phyloP scores from a whole-genome alignment of 2,888 invertebrate species.

The Artemia sinica region DNA sequence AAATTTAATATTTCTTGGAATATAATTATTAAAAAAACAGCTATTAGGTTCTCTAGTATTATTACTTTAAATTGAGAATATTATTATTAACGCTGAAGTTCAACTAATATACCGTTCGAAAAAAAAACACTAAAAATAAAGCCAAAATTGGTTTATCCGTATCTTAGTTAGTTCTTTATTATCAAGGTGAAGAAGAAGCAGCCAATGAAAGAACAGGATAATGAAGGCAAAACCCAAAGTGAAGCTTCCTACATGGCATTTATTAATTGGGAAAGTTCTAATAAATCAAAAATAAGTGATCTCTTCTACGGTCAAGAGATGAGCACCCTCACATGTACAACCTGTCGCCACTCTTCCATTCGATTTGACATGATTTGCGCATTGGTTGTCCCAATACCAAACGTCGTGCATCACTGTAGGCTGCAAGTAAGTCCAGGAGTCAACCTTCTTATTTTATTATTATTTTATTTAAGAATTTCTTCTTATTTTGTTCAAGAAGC shows the following conservation, averaged over 20 bases:
- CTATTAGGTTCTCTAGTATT: too few relatives aligned
- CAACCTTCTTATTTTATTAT: too few relatives aligned
- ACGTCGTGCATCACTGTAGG: constrained; percentile 41
- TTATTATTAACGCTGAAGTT: too few relatives aligned
- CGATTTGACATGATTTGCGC: constrained; percentile 76
- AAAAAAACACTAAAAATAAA: too few relatives aligned
- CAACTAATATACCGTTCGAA: too few relatives aligned
- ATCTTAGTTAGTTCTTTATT: constrained; percentile 18
- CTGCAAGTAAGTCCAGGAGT: constrained; percentile 38
- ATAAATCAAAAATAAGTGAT: constrained; percentile 52
- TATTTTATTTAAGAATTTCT: too few relatives aligned
- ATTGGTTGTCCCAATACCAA: constrained; percentile 59
- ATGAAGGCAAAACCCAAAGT: constrained; percentile 28
- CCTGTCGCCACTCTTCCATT: constrained; percentile 53
- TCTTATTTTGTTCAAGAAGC: too few relatives aligned
- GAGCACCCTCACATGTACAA: constrained; percentile 57
- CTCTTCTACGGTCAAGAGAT: constrained; percentile 72
- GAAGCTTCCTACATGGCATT: constrained; percentile 42
- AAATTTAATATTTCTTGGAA: too few relatives aligned
- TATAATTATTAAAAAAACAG: too few relatives aligned
- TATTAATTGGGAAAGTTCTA: constrained; percentile 49
- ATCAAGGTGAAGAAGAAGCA: constrained; percentile 25
- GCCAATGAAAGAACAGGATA: constrained; percentile 28
- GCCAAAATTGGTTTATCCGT: too few relatives aligned
- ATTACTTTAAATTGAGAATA: too few relatives aligned